Base-by-base conservation (phyloP, 2,888 invertebrate species). In the Ophion ellenae region DNA sequence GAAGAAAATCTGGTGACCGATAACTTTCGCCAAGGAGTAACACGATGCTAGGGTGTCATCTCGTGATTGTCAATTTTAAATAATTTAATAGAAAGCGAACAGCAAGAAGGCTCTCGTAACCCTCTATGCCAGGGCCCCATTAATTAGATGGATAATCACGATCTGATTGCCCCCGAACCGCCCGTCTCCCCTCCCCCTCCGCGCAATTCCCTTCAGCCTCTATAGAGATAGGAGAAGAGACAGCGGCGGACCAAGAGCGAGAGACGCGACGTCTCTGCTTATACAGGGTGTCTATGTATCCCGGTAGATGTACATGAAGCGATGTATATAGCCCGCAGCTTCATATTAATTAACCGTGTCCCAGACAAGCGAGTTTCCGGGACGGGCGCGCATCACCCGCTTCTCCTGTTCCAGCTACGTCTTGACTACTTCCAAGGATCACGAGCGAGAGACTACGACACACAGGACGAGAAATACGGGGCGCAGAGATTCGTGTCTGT, bases 141-240 rank as follows among this genome's bases (percentile, higher is more conserved):
- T 87, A 87, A 83, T 87, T 84, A 84, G 76, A 79, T 77, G 84
- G 87, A 87, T 87, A 87, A 87, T 86, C 86, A 86, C 76, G 80
- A 81, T 84, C 80, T 86, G 87, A 87, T 87, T 84, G 87, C 83
- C 81, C 61, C 76, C 83, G 71, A 84, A 82, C 80, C 66, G 14
- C 47, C 6, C 67, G 81, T 77, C 84, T 75, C 70, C n/a, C 7
- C 36, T 75, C 36, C 40, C 70, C 28, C 83, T 73, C 77, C 69
- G 59, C 57, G 57, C 57, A 47, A 70, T 67, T 63, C 57, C 17
- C 36, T 77, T 47, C 83, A 40, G 40, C 40, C 3, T 47, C 14
- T 10, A 47, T 47, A 47, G 73, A 61, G 71, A 81, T 73, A 76
- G 80, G 80, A 82, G 83, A 81, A 85, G 76, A 86, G 80, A 76